Percentiles rank a stretch among this genome's conserved stretches.
These are phyloP conservation scores for Tyria jacobaeae DNA, from an alignment of 2,888 invertebrate genomes.

Conservation along the genomic window DNA sequence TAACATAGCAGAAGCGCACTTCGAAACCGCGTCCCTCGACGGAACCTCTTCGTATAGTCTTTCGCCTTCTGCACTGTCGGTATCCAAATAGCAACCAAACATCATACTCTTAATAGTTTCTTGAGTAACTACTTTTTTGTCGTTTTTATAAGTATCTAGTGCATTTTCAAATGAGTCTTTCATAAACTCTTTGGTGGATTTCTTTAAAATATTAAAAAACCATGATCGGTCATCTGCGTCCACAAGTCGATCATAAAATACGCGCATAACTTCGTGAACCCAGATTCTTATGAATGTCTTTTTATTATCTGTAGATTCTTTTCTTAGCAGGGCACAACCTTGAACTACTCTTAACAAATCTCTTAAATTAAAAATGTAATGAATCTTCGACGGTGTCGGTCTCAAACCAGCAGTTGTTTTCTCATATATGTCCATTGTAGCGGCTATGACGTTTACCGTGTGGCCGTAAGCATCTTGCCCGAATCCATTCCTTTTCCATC, in stretches of 20 bases:
- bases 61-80: constrained; percentile 93
- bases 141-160: constrained; percentile 89
- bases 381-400: constrained; percentile 94
- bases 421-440: constrained; percentile 94
- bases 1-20: constrained; percentile 88
- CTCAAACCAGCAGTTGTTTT: constrained; percentile 89
- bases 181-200: constrained; percentile 89
- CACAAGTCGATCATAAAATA: constrained; percentile 93
- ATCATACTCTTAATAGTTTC: constrained; percentile 90
- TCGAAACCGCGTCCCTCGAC: constrained; percentile 89
- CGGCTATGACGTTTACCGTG: constrained; percentile 91
- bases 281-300: constrained; percentile 91
- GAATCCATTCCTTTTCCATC: constrained; percentile 92
- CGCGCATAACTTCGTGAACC: constrained; percentile 94
- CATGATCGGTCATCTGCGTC: constrained; percentile 90
- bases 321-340: constrained; percentile 93
- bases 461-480: constrained; percentile 90
- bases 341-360: constrained; percentile 94
- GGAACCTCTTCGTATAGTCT: constrained; percentile 94
- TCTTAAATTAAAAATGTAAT: constrained; percentile 94
- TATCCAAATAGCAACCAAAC: constrained; percentile 95
- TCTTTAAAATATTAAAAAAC: constrained; percentile 90
- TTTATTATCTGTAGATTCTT: constrained; percentile 92
- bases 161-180: constrained; percentile 92
- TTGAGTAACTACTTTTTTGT: constrained; percentile 86